Evolutionary conservation across 2,888 invertebrate genomes (phyloP), one percentile per base, ranked within the genome.

Genomic region (Rugalucina vietnamica): DNA sequence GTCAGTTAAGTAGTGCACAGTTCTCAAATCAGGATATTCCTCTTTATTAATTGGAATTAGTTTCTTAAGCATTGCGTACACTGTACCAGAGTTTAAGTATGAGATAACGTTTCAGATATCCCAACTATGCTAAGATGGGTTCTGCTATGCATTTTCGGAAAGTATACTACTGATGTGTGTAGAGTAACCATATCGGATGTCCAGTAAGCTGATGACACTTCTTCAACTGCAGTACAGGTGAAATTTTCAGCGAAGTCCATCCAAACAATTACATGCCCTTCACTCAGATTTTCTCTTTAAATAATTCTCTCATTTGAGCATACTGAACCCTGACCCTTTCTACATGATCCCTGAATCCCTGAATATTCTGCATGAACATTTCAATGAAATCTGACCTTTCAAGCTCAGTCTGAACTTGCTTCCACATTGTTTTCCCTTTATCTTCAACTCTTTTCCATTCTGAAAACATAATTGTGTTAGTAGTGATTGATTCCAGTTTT

Each of bases 161-260:
- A 81, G 32, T 78, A 78, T 18, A 73, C 54, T 18, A 76, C 76
- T 65, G 73, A 65, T 24, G 79, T 72, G 29, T 83, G 79, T 14
- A 82, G 39, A 4, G 78, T 32, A 4, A 82, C 24, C 71, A 37
- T 27, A 21, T 77, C 32, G 12, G 77, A 21, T 36, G 60, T 84
- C 84, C 81, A 81, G 73, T 82, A 81, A 14, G 76, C 81, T 8
- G 50, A 50, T 36, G 81, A 81, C 12, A 85, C 79, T 24, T 85
- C 81, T 73, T 82, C 80, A 14, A 83, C 36, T 37, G 83, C 72
- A 1, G 73, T 50, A 74, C 88, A 88, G 2, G 21, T 65, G 36
- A 69, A 86, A 32, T 88, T 84, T 57, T 86, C 82, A 10, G 83
- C 81, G 70, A 88, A 88, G 39, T 86, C 86, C 84, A 88, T 85